Evolutionary conservation across 92 coral and sea anemone genomes (phyloP).

Genomic region (Bergia puertoricense): DNA sequence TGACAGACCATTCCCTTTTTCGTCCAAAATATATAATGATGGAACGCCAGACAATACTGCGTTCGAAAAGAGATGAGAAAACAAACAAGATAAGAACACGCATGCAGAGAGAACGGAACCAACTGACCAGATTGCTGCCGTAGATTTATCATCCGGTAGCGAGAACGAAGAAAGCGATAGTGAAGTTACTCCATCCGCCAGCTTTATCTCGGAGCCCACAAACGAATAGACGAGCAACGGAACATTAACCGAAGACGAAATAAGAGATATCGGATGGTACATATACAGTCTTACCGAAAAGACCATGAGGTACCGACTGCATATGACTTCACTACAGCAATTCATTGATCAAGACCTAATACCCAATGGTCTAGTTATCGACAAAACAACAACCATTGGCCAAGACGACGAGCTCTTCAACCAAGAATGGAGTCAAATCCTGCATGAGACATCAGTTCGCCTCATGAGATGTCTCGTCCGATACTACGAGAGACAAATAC

Average conservation of each 20-base stretch:
- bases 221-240: too few relatives aligned
- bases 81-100: conserved; percentile 7
- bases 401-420: conserved; percentile 8
- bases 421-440: conserved; percentile 18
- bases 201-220: too few relatives aligned
- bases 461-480: conserved; percentile 13
- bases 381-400: conserved; percentile 17
- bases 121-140: neutral
- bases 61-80: conserved; percentile 11
- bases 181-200: too few relatives aligned
- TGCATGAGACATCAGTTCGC: conserved; percentile 6
- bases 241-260: too few relatives aligned
- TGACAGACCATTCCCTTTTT: too few relatives aligned
- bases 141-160: neutral
- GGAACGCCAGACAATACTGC: conserved; percentile 17
- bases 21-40: neutral
- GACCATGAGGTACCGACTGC: neutral
- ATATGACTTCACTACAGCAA: conserved; percentile 20
- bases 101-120: conserved; percentile 1
- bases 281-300: too few relatives aligned
- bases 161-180: neutral
- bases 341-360: neutral
- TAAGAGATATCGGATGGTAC: too few relatives aligned
- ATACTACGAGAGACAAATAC: conserved; percentile 26
- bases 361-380: conserved; percentile 7